Conservation (phyloP, 2,113 vertebrate genomes). For the Archocentrus centrarchus region DNA sequence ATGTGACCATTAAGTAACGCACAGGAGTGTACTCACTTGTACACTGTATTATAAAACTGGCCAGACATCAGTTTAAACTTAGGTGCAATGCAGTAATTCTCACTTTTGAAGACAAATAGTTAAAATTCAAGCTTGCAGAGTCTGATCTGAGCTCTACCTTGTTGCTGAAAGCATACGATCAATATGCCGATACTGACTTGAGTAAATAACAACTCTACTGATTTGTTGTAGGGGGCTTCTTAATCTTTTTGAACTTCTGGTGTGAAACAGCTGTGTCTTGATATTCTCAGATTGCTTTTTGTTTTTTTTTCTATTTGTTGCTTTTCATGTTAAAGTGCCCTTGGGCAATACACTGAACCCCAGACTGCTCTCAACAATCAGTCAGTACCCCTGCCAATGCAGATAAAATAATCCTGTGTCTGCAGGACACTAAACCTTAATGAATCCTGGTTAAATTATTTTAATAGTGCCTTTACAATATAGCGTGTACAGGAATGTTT, state of each 20-base stretch:
- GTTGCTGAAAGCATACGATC: background rate
- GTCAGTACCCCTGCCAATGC: background rate
- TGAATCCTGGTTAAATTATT: background rate
- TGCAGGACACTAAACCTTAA: background rate
- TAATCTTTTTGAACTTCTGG: slow-evolving; percentile 8
- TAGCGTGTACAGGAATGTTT: background rate
- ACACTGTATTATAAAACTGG: background rate
- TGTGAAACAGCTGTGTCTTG: background rate
- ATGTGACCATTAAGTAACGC: background rate
- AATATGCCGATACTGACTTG: background rate
- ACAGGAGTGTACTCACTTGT: background rate
- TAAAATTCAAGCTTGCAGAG: slow-evolving; percentile 1
- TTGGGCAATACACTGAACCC: background rate
- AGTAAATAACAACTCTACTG: background rate
- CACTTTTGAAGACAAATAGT: background rate
- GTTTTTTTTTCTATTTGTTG: background rate
- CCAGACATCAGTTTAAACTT: background rate
- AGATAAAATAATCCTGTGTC: background rate
- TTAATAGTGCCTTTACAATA: background rate
- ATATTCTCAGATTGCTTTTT: background rate
- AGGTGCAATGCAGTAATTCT: background rate
- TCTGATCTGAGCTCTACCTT: background rate
- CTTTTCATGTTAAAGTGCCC: background rate
- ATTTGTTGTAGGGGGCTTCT: background rate
- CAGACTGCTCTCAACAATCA: background rate